Percentiles rank a stretch among this genome's conserved stretches.
These are phyloP conservation scores for Drosophila nr. perissopoda DNA, from an alignment of 2,888 invertebrate genomes.

Conservation along the genomic window DNA sequence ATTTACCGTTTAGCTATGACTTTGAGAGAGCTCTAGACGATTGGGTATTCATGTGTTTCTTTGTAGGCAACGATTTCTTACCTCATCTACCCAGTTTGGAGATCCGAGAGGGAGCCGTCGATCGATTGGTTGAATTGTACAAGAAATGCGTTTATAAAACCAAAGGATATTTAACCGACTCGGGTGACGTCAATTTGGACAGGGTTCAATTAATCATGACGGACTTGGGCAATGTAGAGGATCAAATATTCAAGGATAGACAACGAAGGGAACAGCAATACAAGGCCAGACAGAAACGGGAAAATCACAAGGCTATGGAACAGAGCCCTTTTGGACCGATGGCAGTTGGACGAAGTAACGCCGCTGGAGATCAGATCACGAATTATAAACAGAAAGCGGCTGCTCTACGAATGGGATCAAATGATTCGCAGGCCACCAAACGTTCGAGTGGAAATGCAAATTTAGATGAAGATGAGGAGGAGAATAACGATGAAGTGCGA, in stretches of 20 bases:
- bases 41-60: constrained; percentile 99
- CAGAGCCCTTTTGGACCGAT: constrained; percentile 91
- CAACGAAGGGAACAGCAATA: constrained; percentile 94
- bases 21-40: constrained; percentile 98
- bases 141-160: constrained; percentile 97
- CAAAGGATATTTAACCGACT: constrained; percentile 97
- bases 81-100: constrained; percentile 99
- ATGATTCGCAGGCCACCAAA: constrained; percentile 35
- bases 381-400: constrained; percentile 91
- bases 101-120: constrained; percentile 98
- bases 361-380: constrained; percentile 85
- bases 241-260: constrained; percentile 97
- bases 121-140: constrained; percentile 95
- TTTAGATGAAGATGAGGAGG: constrained; percentile 82
- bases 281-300: constrained; percentile 89
- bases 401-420: constrained; percentile 85
- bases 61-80: constrained; percentile 99
- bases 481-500: constrained; percentile 86
- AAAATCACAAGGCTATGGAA: constrained; percentile 88
- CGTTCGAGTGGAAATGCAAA: constrained; percentile 67
- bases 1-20: constrained; percentile 96
- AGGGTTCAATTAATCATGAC: constrained; percentile 97
- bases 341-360: constrained; percentile 86
- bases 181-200: constrained; percentile 96
- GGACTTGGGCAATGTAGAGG: constrained; percentile 96